A percentile compares a stretch with the other conserved stretches of the same genome.
These are phyloP conservation scores for Kradibia gibbosae DNA, from an alignment of 1,140 invertebrate species.

Conservation along the genomic window DNA sequence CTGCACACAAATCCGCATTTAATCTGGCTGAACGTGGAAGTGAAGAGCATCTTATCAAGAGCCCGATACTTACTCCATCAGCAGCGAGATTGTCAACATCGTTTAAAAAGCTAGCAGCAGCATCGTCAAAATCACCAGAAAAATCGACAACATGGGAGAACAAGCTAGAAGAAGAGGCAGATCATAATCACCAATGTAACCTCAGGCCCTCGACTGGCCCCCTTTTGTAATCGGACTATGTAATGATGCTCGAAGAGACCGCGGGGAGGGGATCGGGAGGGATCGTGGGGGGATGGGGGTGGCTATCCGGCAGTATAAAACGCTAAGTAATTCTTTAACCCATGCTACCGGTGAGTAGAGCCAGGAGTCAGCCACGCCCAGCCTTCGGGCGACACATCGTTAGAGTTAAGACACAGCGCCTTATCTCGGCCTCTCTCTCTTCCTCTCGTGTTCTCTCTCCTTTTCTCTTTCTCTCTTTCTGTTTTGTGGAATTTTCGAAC, in stretches of 20 bases:
- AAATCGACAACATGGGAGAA: background rate
- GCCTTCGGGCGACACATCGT: constrained; percentile 57
- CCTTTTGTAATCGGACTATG: constrained; percentile 60
- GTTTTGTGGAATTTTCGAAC: constrained; percentile 18
- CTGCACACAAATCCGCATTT: background rate
- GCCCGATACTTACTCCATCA: background rate
- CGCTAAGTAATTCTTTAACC: constrained; percentile 40
- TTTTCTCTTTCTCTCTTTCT: background rate
- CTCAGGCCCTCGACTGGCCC: background rate
- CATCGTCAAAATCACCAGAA: background rate
- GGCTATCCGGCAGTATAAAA: constrained; percentile 38
- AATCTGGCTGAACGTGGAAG: background rate
- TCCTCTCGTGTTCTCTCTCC: background rate
- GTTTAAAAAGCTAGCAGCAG: no score
- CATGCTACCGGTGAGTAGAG: constrained; percentile 54
- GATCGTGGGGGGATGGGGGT: background rate
- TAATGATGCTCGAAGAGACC: constrained; percentile 57
- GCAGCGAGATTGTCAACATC: background rate
- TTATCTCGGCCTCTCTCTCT: background rate
- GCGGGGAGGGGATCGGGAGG: constrained; percentile 45
- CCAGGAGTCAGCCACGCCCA: constrained; percentile 62
- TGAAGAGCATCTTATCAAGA: background rate
- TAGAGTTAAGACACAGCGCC: background rate
- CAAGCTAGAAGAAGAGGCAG: constrained; percentile 12
- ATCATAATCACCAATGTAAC: constrained; percentile 15